Conservation (phyloP, 2,797 vertebrate species). For the Sebastiscus tertius region DNA sequence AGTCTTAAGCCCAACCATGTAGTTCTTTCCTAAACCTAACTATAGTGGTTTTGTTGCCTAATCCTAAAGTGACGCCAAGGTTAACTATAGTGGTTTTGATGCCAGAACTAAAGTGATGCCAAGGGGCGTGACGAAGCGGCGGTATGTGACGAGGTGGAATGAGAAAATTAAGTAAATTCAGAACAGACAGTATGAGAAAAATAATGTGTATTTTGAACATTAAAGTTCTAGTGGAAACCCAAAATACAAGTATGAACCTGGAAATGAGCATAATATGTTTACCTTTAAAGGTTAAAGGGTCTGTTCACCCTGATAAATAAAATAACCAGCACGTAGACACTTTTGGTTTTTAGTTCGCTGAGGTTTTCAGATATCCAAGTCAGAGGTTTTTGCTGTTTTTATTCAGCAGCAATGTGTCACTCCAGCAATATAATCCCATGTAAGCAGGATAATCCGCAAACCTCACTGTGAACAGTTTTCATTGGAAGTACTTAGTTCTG, state of each 20-base stretch:
- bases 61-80: no score
- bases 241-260: background rate
- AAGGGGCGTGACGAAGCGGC: no score
- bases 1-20: no score
- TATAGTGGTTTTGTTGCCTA: no score
- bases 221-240: background rate
- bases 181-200: background rate
- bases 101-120: no score
- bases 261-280: background rate
- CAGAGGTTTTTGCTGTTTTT: background rate
- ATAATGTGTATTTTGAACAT: background rate
- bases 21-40: no score
- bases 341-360: background rate
- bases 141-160: no score
- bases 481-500: background rate
- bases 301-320: background rate
- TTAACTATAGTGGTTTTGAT: no score
- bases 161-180: background rate
- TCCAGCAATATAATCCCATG: background rate
- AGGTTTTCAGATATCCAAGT: background rate
- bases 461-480: background rate
- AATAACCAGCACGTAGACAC: background rate
- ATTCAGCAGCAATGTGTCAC: background rate
- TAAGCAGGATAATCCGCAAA: background rate
- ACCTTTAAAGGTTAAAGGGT: background rate